Evolutionary conservation across 92 coral and sea anemone species (phyloP).

Genomic region (Epizoanthus stellaris): DNA sequence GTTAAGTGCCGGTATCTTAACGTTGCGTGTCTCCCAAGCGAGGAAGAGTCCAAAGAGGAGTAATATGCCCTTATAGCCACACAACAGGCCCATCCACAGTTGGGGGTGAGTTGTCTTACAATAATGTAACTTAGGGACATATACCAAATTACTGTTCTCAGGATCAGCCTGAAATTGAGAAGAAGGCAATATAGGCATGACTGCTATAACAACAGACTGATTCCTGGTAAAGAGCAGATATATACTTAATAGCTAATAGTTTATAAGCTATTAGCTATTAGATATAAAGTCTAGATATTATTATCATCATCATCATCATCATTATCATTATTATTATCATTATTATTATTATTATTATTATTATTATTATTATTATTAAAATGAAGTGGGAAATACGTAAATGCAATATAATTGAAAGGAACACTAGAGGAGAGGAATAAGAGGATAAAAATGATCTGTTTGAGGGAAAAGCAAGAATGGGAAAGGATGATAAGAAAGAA

Average conservation of each 20-base stretch:
- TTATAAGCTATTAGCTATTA: not conserved
- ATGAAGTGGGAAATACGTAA: not conserved
- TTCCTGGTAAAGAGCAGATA: not conserved
- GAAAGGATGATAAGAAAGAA: not conserved
- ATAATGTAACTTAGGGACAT: constrained; percentile 47
- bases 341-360: too few species aligned
- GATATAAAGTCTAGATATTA: not conserved
- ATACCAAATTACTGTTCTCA: constrained; percentile 49
- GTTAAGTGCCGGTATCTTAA: constrained; percentile 75
- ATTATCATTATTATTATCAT: too few species aligned
- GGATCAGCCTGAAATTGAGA: not conserved
- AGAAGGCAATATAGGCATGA: not conserved
- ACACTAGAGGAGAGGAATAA: not conserved
- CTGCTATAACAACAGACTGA: not conserved
- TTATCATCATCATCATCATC: too few species aligned
- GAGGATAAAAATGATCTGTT: not conserved
- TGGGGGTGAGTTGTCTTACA: constrained; percentile 47
- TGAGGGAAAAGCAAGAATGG: not conserved
- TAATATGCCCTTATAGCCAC: constrained; percentile 75
- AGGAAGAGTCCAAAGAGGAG: constrained; percentile 83
- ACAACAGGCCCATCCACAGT: constrained; percentile 64
- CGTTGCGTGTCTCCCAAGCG: constrained; percentile 89
- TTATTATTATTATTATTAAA: too few species aligned
- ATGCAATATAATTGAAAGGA: not conserved
- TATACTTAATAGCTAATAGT: too few species aligned